phyloP scores from a whole-genome alignment of 2,888 invertebrate genomes.

The Resseliella maxima region DNA sequence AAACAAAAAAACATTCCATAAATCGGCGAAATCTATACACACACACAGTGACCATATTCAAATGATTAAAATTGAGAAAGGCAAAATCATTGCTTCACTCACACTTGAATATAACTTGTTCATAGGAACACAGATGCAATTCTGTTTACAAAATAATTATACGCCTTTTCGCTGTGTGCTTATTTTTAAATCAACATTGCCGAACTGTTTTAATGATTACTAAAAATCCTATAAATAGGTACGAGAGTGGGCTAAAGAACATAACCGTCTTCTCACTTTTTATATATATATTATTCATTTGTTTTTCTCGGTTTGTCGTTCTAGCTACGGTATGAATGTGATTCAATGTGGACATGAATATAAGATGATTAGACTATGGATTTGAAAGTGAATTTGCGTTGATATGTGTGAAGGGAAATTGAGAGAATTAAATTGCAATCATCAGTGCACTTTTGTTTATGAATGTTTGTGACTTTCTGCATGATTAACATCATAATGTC shows the following conservation, averaged over 20 bases:
- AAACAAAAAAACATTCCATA: background rate
- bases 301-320: background rate
- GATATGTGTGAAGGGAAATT: background rate
- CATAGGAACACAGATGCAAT: constrained; percentile 47
- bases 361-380: background rate
- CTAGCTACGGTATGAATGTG: background rate
- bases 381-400: background rate
- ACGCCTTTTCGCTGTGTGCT: constrained; percentile 48
- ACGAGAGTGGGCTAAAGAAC: constrained; percentile 52
- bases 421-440: background rate
- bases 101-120: background rate
- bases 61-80: background rate
- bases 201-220: constrained; percentile 55
- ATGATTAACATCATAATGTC: constrained; percentile 3
- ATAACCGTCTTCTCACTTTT: constrained; percentile 19
- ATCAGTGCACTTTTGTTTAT: constrained; percentile 4
- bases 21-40: background rate
- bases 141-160: constrained; percentile 56
- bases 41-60: background rate
- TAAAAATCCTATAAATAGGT: constrained; percentile 48
- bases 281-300: background rate
- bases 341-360: background rate
- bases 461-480: constrained; percentile 23
- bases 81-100: background rate
- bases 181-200: constrained; percentile 55